phyloP scores from a whole-genome alignment of 1,140 invertebrate genomes.

The Archegozetes longisetosus region DNA sequence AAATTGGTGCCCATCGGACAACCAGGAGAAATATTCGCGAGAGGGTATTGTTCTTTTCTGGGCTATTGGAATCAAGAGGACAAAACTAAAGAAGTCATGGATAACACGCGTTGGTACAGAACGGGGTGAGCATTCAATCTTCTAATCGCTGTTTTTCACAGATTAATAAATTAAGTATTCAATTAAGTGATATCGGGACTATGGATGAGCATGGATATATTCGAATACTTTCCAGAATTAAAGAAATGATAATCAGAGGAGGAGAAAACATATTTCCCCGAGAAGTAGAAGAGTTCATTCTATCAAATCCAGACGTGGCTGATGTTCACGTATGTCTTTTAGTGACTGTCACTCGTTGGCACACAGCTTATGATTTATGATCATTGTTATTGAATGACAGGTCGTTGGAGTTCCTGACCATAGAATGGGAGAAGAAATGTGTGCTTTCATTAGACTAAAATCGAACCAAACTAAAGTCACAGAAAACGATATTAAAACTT shows the following conservation, averaged over 20 bases:
- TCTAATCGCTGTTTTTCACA: not conserved
- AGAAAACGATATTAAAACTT: constrained; percentile 43
- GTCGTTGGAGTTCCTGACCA: constrained; percentile 59
- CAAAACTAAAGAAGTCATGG: constrained; percentile 56
- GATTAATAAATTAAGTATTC: not conserved
- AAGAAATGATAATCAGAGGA: constrained; percentile 40
- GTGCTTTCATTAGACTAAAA: constrained; percentile 48
- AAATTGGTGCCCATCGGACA: constrained; percentile 50
- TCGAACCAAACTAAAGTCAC: constrained; percentile 31
- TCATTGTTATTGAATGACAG: constrained; percentile 23
- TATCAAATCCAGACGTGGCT: not conserved
- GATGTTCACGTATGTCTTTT: constrained; percentile 17
- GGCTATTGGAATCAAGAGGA: constrained; percentile 66
- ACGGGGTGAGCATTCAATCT: constrained; percentile 39
- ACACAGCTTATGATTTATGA: not conserved
- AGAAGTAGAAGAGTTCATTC: constrained; percentile 21
- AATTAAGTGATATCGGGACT: constrained; percentile 25
- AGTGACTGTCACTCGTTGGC: not conserved
- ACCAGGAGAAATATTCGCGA: constrained; percentile 60
- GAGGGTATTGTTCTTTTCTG: constrained; percentile 64
- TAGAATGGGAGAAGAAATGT: constrained; percentile 65
- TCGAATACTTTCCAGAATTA: constrained; percentile 34
- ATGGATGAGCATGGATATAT: constrained; percentile 30
- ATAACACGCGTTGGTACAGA: constrained; percentile 58
- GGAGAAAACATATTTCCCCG: constrained; percentile 36